Evolutionary conservation across 2,113 vertebrate species (phyloP).

Genomic region (Clinocottus analis): DNA sequence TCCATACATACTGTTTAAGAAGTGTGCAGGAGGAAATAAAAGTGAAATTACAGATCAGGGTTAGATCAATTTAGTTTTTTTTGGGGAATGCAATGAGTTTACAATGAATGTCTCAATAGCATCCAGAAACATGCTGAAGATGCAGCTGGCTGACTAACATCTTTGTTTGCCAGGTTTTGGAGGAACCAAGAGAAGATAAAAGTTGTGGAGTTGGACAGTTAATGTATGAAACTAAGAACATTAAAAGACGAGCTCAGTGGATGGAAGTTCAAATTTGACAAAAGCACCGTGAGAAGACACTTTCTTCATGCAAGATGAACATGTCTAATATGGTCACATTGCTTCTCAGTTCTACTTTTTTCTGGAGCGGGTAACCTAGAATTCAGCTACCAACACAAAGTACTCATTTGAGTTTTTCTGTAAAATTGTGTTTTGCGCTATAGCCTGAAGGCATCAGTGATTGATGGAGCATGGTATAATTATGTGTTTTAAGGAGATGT

Average conservation of each 20-base stretch:
- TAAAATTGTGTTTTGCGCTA: slow-evolving; percentile 2
- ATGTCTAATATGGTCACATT: neutral
- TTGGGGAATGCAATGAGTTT: neutral
- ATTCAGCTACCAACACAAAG: neutral
- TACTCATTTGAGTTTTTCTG: neutral
- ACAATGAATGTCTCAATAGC: neutral
- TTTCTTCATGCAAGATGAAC: neutral
- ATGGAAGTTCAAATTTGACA: neutral
- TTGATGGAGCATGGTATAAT: neutral
- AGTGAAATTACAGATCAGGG: neutral
- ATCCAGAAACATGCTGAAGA: neutral
- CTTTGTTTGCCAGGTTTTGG: slow-evolving; percentile 77
- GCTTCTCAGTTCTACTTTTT: neutral
- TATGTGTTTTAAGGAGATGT: neutral
- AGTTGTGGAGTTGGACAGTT: neutral
- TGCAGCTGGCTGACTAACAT: neutral
- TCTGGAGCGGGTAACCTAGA: neutral
- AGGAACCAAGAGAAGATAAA: slow-evolving; percentile 82
- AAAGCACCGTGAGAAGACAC: neutral
- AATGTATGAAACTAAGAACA: neutral
- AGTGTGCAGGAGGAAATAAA: neutral
- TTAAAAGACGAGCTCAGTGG: neutral
- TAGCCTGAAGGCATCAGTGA: neutral
- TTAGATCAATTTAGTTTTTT: neutral
- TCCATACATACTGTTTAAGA: neutral